Evolutionary conservation across 64 coral and sea anemone species (phyloP).

Genomic region (Stylophora pistillata): DNA sequence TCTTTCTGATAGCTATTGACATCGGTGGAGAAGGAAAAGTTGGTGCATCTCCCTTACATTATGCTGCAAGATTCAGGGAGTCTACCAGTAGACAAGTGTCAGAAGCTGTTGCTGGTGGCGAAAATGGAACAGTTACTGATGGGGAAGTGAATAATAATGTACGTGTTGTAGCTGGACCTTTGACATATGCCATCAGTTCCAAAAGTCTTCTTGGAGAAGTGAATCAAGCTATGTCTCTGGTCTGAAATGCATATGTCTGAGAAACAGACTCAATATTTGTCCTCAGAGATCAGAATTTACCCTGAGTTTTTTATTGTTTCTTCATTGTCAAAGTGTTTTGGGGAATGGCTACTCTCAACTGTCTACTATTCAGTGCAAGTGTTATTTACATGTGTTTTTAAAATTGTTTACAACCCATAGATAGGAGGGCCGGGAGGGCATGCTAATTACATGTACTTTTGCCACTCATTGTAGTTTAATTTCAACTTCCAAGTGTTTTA

Average conservation of each 20-base stretch:
- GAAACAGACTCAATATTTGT: too few species aligned
- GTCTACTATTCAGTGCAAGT: too few species aligned
- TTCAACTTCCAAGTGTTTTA: too few species aligned
- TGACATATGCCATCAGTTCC: background rate
- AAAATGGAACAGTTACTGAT: background rate
- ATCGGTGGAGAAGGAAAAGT: constrained; percentile 73
- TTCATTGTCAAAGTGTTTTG: too few species aligned
- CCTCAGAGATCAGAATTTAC: too few species aligned
- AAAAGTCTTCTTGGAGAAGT: background rate
- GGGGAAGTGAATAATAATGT: background rate
- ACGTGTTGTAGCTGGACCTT: constrained; percentile 23
- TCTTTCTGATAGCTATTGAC: constrained; percentile 42
- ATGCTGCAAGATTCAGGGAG: constrained; percentile 85
- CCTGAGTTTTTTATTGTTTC: too few species aligned
- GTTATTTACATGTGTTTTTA: too few species aligned
- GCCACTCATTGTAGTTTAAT: too few species aligned
- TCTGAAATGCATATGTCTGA: background rate
- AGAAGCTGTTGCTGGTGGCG: background rate
- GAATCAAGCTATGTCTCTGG: background rate
- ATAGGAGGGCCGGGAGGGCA: too few species aligned
- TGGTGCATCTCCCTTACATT: constrained; percentile 92
- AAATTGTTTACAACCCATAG: too few species aligned
- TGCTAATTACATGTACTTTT: too few species aligned
- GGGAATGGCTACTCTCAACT: too few species aligned
- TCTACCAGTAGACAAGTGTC: constrained; percentile 35